Base-by-base conservation (phyloP, 2,888 invertebrate species). In the Polyommatus icarus region DNA sequence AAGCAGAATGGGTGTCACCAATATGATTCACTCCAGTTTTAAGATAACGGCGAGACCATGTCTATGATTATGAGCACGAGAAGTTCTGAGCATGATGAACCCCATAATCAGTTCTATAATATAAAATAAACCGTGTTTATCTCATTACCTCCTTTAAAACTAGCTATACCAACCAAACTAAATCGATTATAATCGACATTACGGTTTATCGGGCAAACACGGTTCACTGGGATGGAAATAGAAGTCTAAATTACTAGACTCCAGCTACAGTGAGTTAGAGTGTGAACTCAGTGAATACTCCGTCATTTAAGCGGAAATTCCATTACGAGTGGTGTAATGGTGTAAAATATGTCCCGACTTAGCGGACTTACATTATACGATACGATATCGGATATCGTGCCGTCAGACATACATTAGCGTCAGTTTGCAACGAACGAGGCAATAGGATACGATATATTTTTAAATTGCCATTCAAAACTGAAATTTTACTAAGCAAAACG, bases 291-390 rank as follows among this genome's bases (percentile, higher is more conserved):
- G 15, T 29, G 29, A 67, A 15, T 15, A 29, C 29, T 67, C 67
- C 29, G 67, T 18, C 67, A 29, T 67, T 67, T 29, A 29, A 67
- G 67, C 67, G 67, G 67, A 29, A 67, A 67, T 67, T 67, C 67
- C 67, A 67, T 67, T 67, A 67, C 29, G 29, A 67, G 15, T 67
- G 29, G 1, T 29, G 67, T 67, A 29, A 67, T 29, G 29, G 15
- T 29, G 67, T 67, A 67, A 67, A 67, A 67, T 67, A 67, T 67
- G 67, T 67, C 29, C 12, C 61, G 10, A 24, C 24, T 24, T 10
- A 54, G 54, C 6, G 15, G 29, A 1, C 6, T 32, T 29, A 67
- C 6, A 54, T 3, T 1, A 1, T 54, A 54, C 54, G 54, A 54
- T 18, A 54, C 54, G 54, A 54, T 54, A 50, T 50, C 15, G 12